phyloP scores from a whole-genome alignment of 2,888 invertebrate species.

The Candidula unifasciata region DNA sequence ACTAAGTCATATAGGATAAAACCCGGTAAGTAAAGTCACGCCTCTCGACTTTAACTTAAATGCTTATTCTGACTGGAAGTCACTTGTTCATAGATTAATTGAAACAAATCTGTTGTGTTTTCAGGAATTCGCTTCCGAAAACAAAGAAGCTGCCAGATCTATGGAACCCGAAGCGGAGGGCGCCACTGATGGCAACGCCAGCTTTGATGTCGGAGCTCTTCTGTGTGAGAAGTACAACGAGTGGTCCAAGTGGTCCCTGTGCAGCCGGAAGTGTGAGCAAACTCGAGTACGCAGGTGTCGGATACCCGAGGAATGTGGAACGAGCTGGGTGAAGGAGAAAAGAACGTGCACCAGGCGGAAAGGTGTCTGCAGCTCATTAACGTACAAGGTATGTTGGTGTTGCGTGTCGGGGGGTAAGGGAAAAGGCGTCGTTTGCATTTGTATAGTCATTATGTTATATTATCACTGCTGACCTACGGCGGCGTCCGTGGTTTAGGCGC shows the following conservation, averaged over 20 bases:
- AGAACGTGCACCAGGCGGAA: conserved; percentile 64
- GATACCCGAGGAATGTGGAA: conserved; percentile 66
- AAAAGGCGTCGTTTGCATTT: too few relatives aligned
- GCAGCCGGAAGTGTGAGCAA: conserved; percentile 75
- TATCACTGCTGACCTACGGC: too few relatives aligned
- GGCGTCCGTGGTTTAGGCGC: too few relatives aligned
- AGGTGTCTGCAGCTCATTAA: conserved; percentile 57
- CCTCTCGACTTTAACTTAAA: too few relatives aligned
- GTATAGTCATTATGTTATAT: too few relatives aligned
- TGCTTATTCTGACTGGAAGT: too few relatives aligned
- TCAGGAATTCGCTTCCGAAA: conserved; percentile 44
- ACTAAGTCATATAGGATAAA: too few relatives aligned
- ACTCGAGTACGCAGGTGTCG: conserved; percentile 71
- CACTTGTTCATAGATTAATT: too few relatives aligned
- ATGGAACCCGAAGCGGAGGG: conserved; percentile 36
- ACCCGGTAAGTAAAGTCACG: neutral
- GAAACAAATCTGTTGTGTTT: neutral
- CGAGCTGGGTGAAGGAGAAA: conserved; percentile 72
- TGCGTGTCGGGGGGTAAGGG: too few relatives aligned
- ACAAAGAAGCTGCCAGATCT: conserved; percentile 41
- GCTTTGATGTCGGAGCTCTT: conserved; percentile 47
- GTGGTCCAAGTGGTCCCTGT: conserved; percentile 75
- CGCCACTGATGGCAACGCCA: neutral
- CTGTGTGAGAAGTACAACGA: conserved; percentile 65
- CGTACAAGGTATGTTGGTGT: conserved; percentile 29